Percentiles rank a stretch among this genome's conserved stretches.
These are phyloP conservation scores for Danaus melanippus DNA, from an alignment of 1,140 invertebrate genomes.

Conservation along the genomic window DNA sequence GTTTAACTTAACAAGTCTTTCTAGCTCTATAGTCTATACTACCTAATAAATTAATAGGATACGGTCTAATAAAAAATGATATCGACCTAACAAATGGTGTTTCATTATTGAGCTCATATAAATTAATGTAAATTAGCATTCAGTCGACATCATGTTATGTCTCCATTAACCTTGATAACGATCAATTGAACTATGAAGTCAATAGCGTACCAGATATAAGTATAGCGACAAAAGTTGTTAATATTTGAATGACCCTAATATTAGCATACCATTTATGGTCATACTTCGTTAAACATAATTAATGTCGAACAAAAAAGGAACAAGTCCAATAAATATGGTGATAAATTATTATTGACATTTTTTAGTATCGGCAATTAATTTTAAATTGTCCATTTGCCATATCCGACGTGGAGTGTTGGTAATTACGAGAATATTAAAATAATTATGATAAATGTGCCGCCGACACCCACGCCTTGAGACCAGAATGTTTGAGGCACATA, in stretches of 20 bases:
- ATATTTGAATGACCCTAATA: too few species aligned
- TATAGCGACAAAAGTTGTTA: too few species aligned
- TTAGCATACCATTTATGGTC: too few species aligned
- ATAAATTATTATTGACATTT: conserved; percentile 15
- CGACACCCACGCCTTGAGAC: too few species aligned
- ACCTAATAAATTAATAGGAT: too few species aligned
- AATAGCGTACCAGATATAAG: conserved; percentile 1
- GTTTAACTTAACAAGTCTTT: too few species aligned
- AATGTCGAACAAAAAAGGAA: not conserved
- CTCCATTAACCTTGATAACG: conserved; percentile 18
- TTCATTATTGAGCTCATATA: not conserved
- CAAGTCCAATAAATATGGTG: conserved; percentile 3
- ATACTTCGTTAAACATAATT: too few species aligned
- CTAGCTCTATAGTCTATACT: too few species aligned
- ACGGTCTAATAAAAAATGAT: too few species aligned
- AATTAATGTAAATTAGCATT: conserved; percentile 11
- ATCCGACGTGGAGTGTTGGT: conserved; percentile 2
- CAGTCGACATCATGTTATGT: conserved; percentile 5
- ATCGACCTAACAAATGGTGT: too few species aligned
- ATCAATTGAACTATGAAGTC: conserved; percentile 18
- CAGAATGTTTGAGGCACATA: too few species aligned
- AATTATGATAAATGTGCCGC: conserved; percentile 11
- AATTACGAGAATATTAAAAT: conserved; percentile 13
- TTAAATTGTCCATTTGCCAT: conserved; percentile 12
- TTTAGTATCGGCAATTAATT: conserved; percentile 12